phyloP scores from a whole-genome alignment of 1,140 invertebrate species.

The Drosophila neocordata region DNA sequence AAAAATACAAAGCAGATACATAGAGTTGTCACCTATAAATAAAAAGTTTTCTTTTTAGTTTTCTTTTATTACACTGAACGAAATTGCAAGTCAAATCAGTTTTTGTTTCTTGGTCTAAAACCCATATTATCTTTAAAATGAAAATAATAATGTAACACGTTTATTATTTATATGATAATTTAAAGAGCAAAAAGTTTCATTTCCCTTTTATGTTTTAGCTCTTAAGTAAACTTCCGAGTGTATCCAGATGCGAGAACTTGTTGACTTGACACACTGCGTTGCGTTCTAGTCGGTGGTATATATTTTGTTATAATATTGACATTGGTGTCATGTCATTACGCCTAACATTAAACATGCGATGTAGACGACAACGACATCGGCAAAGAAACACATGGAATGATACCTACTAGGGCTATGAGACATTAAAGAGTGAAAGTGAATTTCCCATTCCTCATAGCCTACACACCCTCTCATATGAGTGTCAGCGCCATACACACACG shows the following conservation, averaged over 20 bases:
- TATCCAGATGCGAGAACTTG: slow-evolving; percentile 54
- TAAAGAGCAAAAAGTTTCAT: not conserved
- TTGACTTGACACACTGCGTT: slow-evolving; percentile 69
- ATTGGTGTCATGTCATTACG: slow-evolving; percentile 79
- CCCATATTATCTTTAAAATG: too few species aligned
- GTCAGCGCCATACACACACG: slow-evolving; percentile 35
- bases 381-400: slow-evolving; percentile 18
- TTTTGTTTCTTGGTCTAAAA: too few species aligned
- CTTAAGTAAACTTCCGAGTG: slow-evolving; percentile 24
- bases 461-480: slow-evolving; percentile 12
- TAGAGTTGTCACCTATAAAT: slow-evolving; percentile 59
- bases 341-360: slow-evolving; percentile 75
- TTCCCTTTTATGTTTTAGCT: not conserved
- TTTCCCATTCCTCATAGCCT: slow-evolving; percentile 41
- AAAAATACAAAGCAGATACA: slow-evolving; percentile 7
- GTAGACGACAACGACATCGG: slow-evolving; percentile 12
- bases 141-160: too few species aligned
- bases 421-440: slow-evolving; percentile 5
- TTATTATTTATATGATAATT: too few species aligned
- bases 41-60: slow-evolving; percentile 13
- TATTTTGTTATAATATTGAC: slow-evolving; percentile 71
- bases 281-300: slow-evolving; percentile 17
- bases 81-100: too few species aligned
- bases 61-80: not conserved
- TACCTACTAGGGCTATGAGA: not conserved